phyloP scores from a whole-genome alignment of 2,888 invertebrate genomes.

The Adelphocoris suturalis region DNA sequence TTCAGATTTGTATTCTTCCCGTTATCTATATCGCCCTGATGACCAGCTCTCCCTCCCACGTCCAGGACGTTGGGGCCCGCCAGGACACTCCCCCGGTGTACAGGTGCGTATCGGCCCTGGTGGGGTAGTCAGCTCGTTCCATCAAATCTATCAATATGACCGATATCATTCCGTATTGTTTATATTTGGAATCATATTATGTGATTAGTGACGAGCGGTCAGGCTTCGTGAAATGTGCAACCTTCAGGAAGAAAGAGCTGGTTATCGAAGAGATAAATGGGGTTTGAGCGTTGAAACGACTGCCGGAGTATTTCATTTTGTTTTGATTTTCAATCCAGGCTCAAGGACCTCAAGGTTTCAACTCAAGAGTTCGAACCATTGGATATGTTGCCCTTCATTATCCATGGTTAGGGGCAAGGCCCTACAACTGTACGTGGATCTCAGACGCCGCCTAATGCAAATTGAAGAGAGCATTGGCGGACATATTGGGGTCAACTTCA shows the following conservation, averaged over 20 bases:
- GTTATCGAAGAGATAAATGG: neutral
- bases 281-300: neutral
- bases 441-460: no score
- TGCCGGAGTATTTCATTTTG: neutral
- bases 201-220: neutral
- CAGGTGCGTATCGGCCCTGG: neutral
- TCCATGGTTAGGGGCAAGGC: no score
- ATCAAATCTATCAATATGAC: neutral
- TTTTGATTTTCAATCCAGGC: slow-evolving; percentile 6
- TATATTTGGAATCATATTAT: neutral
- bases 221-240: neutral
- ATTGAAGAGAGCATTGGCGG: no score
- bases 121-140: neutral
- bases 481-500: no score
- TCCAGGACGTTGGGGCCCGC: slow-evolving; percentile 6
- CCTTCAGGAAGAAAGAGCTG: neutral
- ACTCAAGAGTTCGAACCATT: no score
- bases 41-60: slow-evolving; percentile 10
- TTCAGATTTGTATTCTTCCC: slow-evolving; percentile 67
- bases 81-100: slow-evolving; percentile 51
- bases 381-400: no score
- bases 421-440: no score
- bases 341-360: neutral
- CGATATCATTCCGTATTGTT: neutral
- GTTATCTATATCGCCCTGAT: slow-evolving; percentile 53